Conservation (phyloP, 2,797 vertebrate species). For the Botia almorhae region DNA sequence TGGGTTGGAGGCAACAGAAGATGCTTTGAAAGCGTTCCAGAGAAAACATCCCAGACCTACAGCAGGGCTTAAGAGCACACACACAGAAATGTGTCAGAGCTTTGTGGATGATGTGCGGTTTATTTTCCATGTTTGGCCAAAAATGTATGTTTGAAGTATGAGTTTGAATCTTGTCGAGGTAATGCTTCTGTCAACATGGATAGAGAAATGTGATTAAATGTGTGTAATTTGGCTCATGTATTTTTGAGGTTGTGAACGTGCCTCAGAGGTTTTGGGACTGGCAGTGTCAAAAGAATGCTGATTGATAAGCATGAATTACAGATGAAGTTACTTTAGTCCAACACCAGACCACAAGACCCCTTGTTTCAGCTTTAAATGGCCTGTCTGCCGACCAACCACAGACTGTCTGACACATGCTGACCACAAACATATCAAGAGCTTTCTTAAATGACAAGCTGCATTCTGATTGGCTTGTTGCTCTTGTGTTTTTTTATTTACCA, state of each 20-base stretch:
- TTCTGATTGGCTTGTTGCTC: not conserved
- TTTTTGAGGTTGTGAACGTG: not conserved
- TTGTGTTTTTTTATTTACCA: no score
- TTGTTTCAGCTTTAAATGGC: not conserved
- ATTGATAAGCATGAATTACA: conserved; percentile 7
- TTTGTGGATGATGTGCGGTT: conserved; percentile 41
- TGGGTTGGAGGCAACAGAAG: conserved; percentile 49
- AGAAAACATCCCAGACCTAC: conserved; percentile 51
- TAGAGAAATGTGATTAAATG: conserved; percentile 1
- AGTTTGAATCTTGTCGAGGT: not conserved
- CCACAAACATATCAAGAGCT: not conserved
- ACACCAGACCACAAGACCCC: conserved; percentile 12
- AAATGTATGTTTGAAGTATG: not conserved
- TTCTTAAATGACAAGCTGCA: not conserved
- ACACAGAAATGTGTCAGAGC: conserved; percentile 35
- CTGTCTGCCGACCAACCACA: not conserved
- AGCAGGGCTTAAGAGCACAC: conserved; percentile 49
- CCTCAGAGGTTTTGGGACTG: not conserved
- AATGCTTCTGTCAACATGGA: conserved; percentile 30
- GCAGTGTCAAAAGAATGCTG: not conserved
- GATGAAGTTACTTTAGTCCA: not conserved
- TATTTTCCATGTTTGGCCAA: conserved; percentile 1
- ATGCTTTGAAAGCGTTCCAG: conserved; percentile 55
- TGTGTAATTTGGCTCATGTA: not conserved
- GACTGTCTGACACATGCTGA: not conserved